phyloP scores from a whole-genome alignment of 2,888 invertebrate genomes.

The Drosophila leonis region DNA sequence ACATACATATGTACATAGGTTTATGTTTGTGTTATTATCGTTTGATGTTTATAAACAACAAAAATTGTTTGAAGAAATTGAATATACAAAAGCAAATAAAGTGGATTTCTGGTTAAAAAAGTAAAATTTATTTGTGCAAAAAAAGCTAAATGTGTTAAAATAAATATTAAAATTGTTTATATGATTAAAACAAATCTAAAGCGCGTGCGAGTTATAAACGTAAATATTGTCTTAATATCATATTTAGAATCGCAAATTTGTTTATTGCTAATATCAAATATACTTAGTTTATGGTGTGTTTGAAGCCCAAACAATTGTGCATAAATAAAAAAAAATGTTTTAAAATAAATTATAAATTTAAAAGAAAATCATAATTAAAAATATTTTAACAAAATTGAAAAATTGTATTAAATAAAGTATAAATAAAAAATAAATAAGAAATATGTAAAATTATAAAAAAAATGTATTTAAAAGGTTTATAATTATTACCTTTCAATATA shows the following conservation, averaged over 20 bases:
- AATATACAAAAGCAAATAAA: conserved; percentile 6
- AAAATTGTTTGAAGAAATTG: conserved; percentile 20
- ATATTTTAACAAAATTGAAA: not conserved
- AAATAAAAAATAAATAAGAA: not conserved
- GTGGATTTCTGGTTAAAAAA: no score
- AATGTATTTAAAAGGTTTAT: not conserved
- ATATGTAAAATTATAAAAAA: not conserved
- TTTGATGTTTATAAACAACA: conserved; percentile 43
- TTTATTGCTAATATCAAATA: not conserved
- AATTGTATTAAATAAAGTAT: not conserved
- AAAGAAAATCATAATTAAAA: not conserved
- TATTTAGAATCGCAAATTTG: not conserved
- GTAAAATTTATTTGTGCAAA: conserved; percentile 25
- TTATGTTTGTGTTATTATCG: conserved; percentile 31
- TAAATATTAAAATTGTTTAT: conserved; percentile 28
- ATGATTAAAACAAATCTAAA: not conserved
- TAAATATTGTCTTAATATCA: conserved; percentile 14
- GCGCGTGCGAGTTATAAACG: conserved; percentile 23
- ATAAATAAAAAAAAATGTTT: not conserved
- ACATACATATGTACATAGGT: not conserved
- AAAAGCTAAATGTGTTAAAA: conserved; percentile 18
- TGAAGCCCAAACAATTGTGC: not conserved
- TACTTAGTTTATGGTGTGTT: not conserved
- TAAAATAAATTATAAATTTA: not conserved
- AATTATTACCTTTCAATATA: no score